phyloP scores from a whole-genome alignment of 2,888 invertebrate genomes.

The Nezara viridula region DNA sequence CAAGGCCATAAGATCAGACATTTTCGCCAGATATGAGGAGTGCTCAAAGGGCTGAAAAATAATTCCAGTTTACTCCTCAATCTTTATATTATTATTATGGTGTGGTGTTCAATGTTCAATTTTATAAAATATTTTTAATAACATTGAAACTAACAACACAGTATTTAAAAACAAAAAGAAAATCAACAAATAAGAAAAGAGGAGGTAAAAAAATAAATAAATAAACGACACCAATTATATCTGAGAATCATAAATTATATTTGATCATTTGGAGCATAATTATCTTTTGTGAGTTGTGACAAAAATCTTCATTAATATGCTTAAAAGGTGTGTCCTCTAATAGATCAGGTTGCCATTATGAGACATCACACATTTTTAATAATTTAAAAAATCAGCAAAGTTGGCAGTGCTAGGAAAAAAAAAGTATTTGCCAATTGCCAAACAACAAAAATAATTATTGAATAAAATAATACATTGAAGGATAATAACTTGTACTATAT shows the following conservation, averaged over 20 bases:
- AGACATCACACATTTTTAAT: conserved; percentile 49
- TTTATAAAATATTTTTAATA: conserved; percentile 34
- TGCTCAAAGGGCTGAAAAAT: conserved; percentile 68
- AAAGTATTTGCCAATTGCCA: conserved; percentile 57
- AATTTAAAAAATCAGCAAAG: conserved; percentile 33
- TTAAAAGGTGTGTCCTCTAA: conserved; percentile 50
- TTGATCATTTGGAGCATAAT: not conserved
- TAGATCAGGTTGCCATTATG: conserved; percentile 48
- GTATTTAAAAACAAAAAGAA: conserved; percentile 49
- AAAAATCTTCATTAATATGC: not conserved
- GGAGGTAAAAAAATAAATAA: not conserved
- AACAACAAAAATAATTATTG: not conserved
- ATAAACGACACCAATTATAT: not conserved
- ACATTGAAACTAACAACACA: conserved; percentile 57
- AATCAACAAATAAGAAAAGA: conserved; percentile 27
- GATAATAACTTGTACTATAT: not conserved
- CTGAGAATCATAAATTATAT: conserved; percentile 29
- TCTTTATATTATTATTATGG: conserved; percentile 49
- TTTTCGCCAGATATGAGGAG: conserved; percentile 69
- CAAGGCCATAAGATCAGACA: conserved; percentile 70
- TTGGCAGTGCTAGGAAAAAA: conserved; percentile 55
- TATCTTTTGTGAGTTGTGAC: not conserved
- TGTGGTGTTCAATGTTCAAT: conserved; percentile 62
- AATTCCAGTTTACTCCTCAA: conserved; percentile 59
- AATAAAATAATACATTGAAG: not conserved